Conservation (phyloP, 2,113 vertebrate species). For the Callochromis pleurospilus region DNA sequence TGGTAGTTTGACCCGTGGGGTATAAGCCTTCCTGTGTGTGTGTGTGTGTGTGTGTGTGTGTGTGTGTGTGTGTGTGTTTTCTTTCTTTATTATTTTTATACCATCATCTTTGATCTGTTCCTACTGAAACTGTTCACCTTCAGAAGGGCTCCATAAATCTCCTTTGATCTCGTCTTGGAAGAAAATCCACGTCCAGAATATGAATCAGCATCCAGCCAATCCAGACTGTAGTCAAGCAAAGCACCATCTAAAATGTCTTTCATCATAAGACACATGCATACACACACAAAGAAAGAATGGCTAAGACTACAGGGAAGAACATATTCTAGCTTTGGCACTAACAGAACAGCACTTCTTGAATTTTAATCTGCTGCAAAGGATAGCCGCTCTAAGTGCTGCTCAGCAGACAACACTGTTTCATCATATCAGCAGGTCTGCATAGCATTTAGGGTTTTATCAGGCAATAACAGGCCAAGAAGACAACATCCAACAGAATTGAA, state of each 20-base stretch:
- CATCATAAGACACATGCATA: conserved; percentile 2
- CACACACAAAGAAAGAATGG: background rate
- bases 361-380: conserved; percentile 10
- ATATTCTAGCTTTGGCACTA: background rate
- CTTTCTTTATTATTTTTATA: background rate
- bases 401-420: background rate
- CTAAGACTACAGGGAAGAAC: conserved; percentile 10
- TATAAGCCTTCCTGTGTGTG: no score
- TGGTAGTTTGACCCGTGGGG: no score
- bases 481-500: background rate
- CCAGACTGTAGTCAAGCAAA: background rate
- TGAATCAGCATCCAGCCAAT: conserved; percentile 40
- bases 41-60: no score
- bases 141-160: conserved; percentile 40
- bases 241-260: conserved; percentile 32
- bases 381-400: background rate
- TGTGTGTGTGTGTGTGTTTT: background rate
- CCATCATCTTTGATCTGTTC: conserved; percentile 49
- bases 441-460: background rate
- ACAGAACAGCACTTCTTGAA: background rate
- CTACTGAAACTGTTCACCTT: conserved; percentile 44
- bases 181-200: conserved; percentile 47
- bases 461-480: background rate
- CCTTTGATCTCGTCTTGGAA: conserved; percentile 43
- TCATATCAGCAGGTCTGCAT: background rate